These are phyloP conservation scores for Drosophila guanche DNA, from an alignment of 1,140 invertebrate species.

Conservation along the genomic window DNA sequence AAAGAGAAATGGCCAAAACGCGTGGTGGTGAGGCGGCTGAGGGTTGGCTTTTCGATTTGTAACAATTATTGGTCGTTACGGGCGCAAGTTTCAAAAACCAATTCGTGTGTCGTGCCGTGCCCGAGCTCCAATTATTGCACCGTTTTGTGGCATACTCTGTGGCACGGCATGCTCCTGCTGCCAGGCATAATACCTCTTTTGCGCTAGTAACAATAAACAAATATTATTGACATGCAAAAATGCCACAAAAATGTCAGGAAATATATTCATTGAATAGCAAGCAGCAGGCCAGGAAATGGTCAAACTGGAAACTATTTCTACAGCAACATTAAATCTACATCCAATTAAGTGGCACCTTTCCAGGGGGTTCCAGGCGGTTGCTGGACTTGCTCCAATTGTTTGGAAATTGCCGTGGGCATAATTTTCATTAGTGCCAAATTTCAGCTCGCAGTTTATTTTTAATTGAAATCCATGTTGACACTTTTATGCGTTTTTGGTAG, in stretches of 20 bases:
- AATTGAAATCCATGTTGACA: constrained; percentile 61
- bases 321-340: neutral
- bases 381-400: neutral
- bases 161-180: constrained; percentile 17
- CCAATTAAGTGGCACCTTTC: neutral
- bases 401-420: neutral
- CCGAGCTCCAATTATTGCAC: constrained; percentile 38
- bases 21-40: neutral
- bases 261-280: constrained; percentile 27
- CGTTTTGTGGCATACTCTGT: constrained; percentile 38
- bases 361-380: too few relatives aligned
- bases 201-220: constrained; percentile 58
- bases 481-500: constrained; percentile 52
- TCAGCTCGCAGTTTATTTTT: constrained; percentile 21
- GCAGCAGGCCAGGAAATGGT: constrained; percentile 1
- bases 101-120: constrained; percentile 8
- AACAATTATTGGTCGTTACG: constrained; percentile 57
- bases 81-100: constrained; percentile 20
- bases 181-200: constrained; percentile 24
- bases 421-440: constrained; percentile 6
- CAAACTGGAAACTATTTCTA: constrained; percentile 12
- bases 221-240: constrained; percentile 60
- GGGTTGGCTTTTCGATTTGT: constrained; percentile 47
- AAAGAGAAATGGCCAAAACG: constrained; percentile 32
- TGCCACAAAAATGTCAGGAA: constrained; percentile 39